A percentile compares a stretch with the other conserved stretches of the same genome.
Conservation (phyloP, 2,888 invertebrate genomes). For the Agapetus fuscipes region DNA sequence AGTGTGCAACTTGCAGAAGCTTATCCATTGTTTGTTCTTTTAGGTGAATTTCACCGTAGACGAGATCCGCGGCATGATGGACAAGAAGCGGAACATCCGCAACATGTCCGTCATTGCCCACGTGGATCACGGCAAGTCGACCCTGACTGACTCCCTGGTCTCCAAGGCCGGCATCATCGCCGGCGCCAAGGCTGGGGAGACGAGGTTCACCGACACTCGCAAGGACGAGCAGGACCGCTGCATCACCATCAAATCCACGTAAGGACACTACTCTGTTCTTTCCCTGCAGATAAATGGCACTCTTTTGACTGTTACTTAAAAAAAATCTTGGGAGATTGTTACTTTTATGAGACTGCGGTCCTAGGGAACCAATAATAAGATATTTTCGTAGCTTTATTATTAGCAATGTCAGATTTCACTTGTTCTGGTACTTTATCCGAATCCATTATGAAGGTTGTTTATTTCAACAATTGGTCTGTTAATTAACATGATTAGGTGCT, state of each 20-base stretch:
- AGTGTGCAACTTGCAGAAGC: too few relatives aligned
- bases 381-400: too few relatives aligned
- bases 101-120: slow-evolving; percentile 99
- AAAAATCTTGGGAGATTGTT: too few relatives aligned
- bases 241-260: slow-evolving; percentile 99
- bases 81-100: slow-evolving; percentile 98
- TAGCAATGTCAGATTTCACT: too few relatives aligned
- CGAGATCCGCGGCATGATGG: slow-evolving; percentile 99
- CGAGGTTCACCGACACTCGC: slow-evolving; percentile 97
- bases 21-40: slow-evolving; percentile 10
- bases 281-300: too few relatives aligned
- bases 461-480: too few relatives aligned
- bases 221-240: slow-evolving; percentile 99
- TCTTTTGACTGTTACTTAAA: too few relatives aligned
- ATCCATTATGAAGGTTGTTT: too few relatives aligned
- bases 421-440: too few relatives aligned
- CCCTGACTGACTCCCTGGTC: slow-evolving; percentile 97
- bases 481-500: too few relatives aligned
- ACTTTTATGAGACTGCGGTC: too few relatives aligned
- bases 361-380: too few relatives aligned
- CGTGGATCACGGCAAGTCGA: slow-evolving; percentile 99
- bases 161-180: slow-evolving; percentile 99
- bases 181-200: slow-evolving; percentile 96
- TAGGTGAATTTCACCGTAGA: slow-evolving; percentile 99
- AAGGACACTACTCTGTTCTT: slow-evolving; percentile 36